Percentiles rank a stretch among this genome's conserved stretches.
Conservation (phyloP, 92 coral and sea anemone species). For the Epizoanthus ramosus region DNA sequence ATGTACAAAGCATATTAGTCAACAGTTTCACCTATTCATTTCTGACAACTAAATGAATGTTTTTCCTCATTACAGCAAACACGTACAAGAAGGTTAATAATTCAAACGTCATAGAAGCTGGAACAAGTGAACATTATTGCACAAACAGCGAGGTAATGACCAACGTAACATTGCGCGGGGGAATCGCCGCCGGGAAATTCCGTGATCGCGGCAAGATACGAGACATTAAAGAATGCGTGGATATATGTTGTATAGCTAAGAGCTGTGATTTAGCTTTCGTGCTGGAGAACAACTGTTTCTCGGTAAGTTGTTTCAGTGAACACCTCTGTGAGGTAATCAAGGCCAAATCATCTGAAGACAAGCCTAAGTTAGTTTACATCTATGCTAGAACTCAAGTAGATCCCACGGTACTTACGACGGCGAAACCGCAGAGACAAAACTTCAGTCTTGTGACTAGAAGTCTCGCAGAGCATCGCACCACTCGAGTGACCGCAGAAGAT, state of each 20-base stretch:
- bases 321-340: constrained; percentile 82
- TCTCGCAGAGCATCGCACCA: background rate
- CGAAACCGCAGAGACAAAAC: background rate
- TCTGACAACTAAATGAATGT: no score
- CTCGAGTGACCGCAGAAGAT: background rate
- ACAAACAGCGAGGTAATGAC: constrained; percentile 89
- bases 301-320: constrained; percentile 82
- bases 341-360: constrained; percentile 79
- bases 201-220: constrained; percentile 89
- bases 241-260: constrained; percentile 90
- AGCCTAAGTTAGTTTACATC: constrained; percentile 78
- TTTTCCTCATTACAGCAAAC: no score
- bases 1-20: no score
- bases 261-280: constrained; percentile 90
- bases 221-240: constrained; percentile 79
- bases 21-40: no score
- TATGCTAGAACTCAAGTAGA: constrained; percentile 76
- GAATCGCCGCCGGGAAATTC: constrained; percentile 87
- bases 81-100: background rate
- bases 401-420: background rate
- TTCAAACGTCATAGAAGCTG: constrained; percentile 41
- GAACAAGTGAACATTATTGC: constrained; percentile 70
- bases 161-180: constrained; percentile 93
- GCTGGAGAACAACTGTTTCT: constrained; percentile 82
- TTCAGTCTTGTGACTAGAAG: background rate